Evolutionary conservation across 1,140 invertebrate species (phyloP).

Genomic region (Leptestheria dahalacensis): DNA sequence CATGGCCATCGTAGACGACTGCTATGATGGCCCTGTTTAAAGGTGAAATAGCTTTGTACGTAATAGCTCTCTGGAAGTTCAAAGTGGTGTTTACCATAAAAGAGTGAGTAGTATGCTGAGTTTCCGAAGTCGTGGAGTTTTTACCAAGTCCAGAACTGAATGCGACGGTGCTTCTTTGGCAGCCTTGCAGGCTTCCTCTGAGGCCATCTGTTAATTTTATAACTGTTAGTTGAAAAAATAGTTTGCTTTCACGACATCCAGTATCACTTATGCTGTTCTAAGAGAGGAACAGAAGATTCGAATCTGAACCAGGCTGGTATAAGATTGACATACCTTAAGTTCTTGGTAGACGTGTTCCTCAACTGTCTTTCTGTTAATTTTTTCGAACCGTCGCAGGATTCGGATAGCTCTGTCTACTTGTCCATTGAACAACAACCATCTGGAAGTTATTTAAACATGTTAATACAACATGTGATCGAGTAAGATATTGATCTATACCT

Average conservation of each 20-base stretch:
- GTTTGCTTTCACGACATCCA: too few relatives aligned
- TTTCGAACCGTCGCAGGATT: slow-evolving; percentile 37
- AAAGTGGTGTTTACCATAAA: slow-evolving; percentile 28
- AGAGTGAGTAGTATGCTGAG: slow-evolving; percentile 38
- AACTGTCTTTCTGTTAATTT: slow-evolving; percentile 36
- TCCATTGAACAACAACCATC: slow-evolving; percentile 42
- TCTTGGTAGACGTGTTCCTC: slow-evolving; percentile 31
- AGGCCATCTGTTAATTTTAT: too few relatives aligned
- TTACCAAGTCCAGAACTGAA: slow-evolving; percentile 33
- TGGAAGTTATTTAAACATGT: too few relatives aligned
- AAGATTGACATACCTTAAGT: slow-evolving; percentile 31
- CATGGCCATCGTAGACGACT: slow-evolving; percentile 44
- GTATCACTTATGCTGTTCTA: too few relatives aligned
- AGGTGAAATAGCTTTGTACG: slow-evolving; percentile 2
- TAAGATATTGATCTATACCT: slow-evolving; percentile 22
- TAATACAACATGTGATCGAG: too few relatives aligned
- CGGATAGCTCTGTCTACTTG: slow-evolving; percentile 36
- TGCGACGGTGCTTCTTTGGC: slow-evolving; percentile 6
- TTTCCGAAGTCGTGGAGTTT: slow-evolving; percentile 35
- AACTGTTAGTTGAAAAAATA: too few relatives aligned
- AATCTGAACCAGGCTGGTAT: too few relatives aligned
- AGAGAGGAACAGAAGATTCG: too few relatives aligned
- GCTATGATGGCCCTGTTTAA: slow-evolving; percentile 39
- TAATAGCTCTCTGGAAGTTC: neutral
- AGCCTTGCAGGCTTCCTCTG: slow-evolving; percentile 13